Conservation (phyloP, 1,140 invertebrate genomes). For the Drosophila rufa region DNA sequence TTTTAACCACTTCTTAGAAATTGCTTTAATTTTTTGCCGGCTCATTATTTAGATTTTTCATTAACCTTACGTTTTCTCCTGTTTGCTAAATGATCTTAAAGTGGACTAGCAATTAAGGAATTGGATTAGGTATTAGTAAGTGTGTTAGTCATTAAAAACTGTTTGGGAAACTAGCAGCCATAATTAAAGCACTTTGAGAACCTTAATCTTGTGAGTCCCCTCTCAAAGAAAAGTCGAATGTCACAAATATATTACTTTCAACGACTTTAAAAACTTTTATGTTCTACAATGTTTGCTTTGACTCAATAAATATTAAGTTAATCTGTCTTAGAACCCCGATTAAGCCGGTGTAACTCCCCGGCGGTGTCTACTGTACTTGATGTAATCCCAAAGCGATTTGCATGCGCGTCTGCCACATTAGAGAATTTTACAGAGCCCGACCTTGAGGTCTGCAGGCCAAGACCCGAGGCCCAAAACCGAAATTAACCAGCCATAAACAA, state of each 20-base stretch:
- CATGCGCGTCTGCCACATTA: slow-evolving; percentile 26
- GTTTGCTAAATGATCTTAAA: not conserved
- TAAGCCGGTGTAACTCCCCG: slow-evolving; percentile 1
- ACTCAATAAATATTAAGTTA: not conserved
- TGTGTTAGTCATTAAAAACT: not conserved
- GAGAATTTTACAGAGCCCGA: slow-evolving; percentile 57
- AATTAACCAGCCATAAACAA: slow-evolving; percentile 51
- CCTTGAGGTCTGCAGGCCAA: slow-evolving; percentile 51
- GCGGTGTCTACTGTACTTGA: slow-evolving; percentile 17
- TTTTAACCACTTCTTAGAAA: slow-evolving; percentile 18
- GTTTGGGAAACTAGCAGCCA: not conserved
- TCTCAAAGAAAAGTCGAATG: not conserved
- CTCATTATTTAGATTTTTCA: not conserved
- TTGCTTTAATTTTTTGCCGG: not conserved
- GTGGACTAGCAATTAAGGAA: too few relatives aligned
- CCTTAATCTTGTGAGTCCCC: not conserved
- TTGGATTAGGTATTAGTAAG: not conserved
- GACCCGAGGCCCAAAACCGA: slow-evolving; percentile 32
- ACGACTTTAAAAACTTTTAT: not conserved
- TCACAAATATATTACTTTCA: not conserved
- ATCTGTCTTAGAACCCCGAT: not conserved
- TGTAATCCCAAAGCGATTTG: slow-evolving; percentile 24
- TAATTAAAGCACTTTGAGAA: too few relatives aligned
- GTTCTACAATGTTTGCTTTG: not conserved
- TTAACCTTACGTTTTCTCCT: not conserved